phyloP scores from a whole-genome alignment of 2,113 vertebrate species.

The Prochilodus magdalenae region DNA sequence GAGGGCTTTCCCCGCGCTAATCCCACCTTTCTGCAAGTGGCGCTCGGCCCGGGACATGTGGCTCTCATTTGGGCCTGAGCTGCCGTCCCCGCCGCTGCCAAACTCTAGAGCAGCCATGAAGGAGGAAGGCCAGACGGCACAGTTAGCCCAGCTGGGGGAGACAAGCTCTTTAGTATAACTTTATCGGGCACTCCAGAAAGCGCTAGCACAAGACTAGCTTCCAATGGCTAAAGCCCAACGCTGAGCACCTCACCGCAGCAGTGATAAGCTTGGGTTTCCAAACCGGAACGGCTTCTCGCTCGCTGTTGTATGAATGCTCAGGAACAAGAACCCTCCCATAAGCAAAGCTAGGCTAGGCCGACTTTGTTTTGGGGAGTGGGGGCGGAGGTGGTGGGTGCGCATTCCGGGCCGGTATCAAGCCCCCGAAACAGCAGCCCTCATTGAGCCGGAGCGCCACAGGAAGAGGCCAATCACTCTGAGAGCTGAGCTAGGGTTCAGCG shows the following conservation, averaged over 20 bases:
- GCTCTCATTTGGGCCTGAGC: conserved; percentile 50
- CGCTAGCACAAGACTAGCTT: neutral
- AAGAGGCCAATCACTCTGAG: conserved; percentile 51
- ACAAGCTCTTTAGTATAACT: neutral
- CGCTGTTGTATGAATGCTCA: neutral
- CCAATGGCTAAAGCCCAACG: neutral
- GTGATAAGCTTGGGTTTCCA: neutral
- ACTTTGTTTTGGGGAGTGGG: neutral
- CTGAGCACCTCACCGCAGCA: too few species aligned
- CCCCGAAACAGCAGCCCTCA: conserved; percentile 46
- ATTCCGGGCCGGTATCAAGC: neutral
- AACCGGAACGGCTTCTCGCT: neutral
- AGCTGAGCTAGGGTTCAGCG: conserved; percentile 36
- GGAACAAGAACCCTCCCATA: neutral
- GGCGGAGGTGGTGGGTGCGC: neutral
- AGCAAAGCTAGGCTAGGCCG: neutral
- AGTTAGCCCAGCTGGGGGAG: conserved; percentile 15
- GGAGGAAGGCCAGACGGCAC: conserved; percentile 12
- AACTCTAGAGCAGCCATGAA: conserved; percentile 31
- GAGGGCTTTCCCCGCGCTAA: conserved; percentile 48
- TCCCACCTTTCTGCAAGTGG: conserved; percentile 39
- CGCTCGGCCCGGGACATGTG: conserved; percentile 50
- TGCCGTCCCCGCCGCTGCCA: conserved; percentile 21
- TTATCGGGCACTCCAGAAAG: neutral
- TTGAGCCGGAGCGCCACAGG: conserved; percentile 48